Evolutionary conservation across 2,113 vertebrate species (phyloP), one percentile per base, ranked within the genome.

Genomic region (Miniopterus natalensis): DNA sequence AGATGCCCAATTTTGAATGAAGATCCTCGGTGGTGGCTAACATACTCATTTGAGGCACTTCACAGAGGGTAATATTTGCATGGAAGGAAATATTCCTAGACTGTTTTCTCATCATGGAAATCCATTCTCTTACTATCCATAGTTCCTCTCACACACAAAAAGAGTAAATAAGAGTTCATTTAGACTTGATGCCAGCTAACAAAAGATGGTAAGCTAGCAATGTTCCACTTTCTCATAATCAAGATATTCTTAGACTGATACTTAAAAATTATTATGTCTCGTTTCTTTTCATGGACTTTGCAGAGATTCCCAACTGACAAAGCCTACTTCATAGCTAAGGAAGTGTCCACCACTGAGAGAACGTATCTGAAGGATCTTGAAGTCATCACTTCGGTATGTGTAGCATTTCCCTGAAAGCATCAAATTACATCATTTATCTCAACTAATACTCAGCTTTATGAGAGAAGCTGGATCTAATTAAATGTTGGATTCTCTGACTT

Each of bases 301-400:
- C 98, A 99, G 99, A 99, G 99, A 96, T 99, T 99, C 98, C 99
- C 99, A 21, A 98, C 99, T 2, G 99, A 99, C 98, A 99, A 99
- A 94, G 99, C 99, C 18, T 99, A 99, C 97, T 99, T 99, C 98
- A 99, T 99, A 21, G 99, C 99, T 95, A 99, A 99, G 97, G 99
- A 99, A 97, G 98, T 99, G 78, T 99, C 99, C 0, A 99, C 99
- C 84, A 99, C 99, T 0, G 99, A 99, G 89, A 98, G 99, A 88
- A 99, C 99, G 0, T 99, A 99, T 97, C 97, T 99, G 98, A 99
- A 99, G 98, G 99, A 99, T 94, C 99, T 99, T 51, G 99, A 99
- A 98, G 99, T 99, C 98, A 99, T 99, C 98, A 99, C 99, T 4
- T 98, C 98, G 99, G 99, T 99, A 98, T 97, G 98, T 97, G 53